Evolutionary conservation across 2,797 vertebrate genomes (phyloP).

Genomic region (Sebastolobus alascanus): DNA sequence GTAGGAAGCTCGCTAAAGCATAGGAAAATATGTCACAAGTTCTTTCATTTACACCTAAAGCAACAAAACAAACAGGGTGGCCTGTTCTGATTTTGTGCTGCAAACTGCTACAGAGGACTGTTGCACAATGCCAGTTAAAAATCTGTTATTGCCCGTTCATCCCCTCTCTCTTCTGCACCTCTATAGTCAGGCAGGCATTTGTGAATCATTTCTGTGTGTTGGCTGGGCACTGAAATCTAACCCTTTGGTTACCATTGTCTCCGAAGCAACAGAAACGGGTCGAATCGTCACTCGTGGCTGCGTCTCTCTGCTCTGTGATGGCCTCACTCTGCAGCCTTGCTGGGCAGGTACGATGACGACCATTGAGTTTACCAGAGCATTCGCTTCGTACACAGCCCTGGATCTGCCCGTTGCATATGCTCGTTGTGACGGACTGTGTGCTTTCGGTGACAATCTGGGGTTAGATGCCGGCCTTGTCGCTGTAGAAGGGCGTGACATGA

Average conservation of each 20-base stretch:
- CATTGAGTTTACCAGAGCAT: slow-evolving; percentile 32
- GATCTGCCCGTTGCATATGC: slow-evolving; percentile 68
- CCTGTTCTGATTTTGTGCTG: slow-evolving; percentile 52
- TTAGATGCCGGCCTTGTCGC: slow-evolving; percentile 87
- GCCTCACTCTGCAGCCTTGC: slow-evolving; percentile 41
- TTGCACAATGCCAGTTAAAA: slow-evolving; percentile 52
- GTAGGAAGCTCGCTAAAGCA: slow-evolving; percentile 79
- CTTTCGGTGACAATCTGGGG: slow-evolving; percentile 31
- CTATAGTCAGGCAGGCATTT: slow-evolving; percentile 54
- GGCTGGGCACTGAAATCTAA: slow-evolving; percentile 40
- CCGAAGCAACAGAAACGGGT: slow-evolving; percentile 38
- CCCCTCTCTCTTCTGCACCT: slow-evolving; percentile 26
- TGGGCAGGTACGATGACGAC: slow-evolving; percentile 38
- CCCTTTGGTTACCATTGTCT: slow-evolving; percentile 43
- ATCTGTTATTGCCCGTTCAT: slow-evolving; percentile 50
- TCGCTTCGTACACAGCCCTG: slow-evolving; percentile 49
- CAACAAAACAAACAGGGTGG: slow-evolving; percentile 47
- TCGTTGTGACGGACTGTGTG: slow-evolving; percentile 43
- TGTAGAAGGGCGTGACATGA: slow-evolving; percentile 99
- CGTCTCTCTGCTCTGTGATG: slow-evolving; percentile 17
- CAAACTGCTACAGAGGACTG: slow-evolving; percentile 56
- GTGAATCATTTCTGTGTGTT: slow-evolving; percentile 44
- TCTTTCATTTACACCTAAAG: slow-evolving; percentile 65
- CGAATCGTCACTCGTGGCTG: slow-evolving; percentile 30
- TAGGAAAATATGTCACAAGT: slow-evolving; percentile 73